A percentile compares a stretch with the other conserved stretches of the same genome.
These are phyloP conservation scores for Scarus forsteni DNA, from an alignment of 2,797 vertebrate species.

Conservation along the genomic window DNA sequence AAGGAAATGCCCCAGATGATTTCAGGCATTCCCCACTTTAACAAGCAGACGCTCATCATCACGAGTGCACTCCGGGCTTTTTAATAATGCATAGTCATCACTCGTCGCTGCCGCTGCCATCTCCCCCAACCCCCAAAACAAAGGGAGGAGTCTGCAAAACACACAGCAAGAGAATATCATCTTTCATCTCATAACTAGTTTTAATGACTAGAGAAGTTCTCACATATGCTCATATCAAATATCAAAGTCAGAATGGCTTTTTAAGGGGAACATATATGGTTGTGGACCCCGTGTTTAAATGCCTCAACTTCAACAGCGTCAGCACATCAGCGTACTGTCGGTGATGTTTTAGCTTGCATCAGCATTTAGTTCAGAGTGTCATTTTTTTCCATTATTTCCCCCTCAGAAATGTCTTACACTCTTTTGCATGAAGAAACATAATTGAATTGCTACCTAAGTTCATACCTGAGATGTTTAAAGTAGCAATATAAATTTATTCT, in stretches of 20 bases:
- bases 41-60: conserved; percentile 61
- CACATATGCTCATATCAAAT: background rate
- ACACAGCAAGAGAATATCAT: conserved; percentile 4
- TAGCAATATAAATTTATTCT: background rate
- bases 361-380: background rate
- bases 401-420: background rate
- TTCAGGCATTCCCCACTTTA: conserved; percentile 50
- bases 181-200: conserved; percentile 19
- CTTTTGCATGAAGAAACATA: background rate
- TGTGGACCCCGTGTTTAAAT: too few species aligned
- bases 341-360: background rate
- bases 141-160: conserved; percentile 40
- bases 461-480: background rate
- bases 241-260: background rate
- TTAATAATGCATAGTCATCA: conserved; percentile 76
- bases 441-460: background rate
- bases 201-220: background rate
- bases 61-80: conserved; percentile 59
- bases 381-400: background rate
- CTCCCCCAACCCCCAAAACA: conserved; percentile 55
- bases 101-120: conserved; percentile 38
- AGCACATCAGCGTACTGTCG: background rate
- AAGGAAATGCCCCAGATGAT: conserved; percentile 28
- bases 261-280: background rate
- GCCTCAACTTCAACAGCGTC: too few species aligned